A percentile compares a stretch with the other conserved stretches of the same genome.
These are phyloP conservation scores for Hirundo rustica DNA, from an alignment of 2,797 vertebrate species.

Conservation along the genomic window DNA sequence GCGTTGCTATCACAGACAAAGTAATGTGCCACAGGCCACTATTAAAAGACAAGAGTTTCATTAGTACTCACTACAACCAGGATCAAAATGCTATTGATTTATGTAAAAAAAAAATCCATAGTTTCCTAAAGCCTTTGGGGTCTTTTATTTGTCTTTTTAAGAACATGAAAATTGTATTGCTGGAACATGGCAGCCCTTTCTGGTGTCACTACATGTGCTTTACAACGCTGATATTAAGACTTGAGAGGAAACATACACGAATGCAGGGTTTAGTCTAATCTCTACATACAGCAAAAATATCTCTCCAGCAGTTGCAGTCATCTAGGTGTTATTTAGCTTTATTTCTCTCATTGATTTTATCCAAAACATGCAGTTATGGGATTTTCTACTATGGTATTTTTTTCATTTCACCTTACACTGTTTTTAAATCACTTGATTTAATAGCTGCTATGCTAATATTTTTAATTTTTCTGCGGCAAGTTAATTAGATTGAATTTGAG, in stretches of 20 bases:
- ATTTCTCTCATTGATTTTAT: conserved; percentile 3
- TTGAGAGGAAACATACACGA: neutral
- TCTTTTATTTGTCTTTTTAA: neutral
- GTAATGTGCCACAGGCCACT: neutral
- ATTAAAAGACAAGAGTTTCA: neutral
- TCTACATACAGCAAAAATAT: neutral
- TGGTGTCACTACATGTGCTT: neutral
- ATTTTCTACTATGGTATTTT: neutral
- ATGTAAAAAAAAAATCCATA: neutral
- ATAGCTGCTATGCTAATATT: neutral
- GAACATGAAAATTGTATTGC: neutral
- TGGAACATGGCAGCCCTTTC: neutral
- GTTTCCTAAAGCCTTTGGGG: neutral
- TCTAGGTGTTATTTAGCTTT: neutral
- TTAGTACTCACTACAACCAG: neutral
- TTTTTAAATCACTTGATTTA: conserved; percentile 19
- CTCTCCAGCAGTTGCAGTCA: neutral
- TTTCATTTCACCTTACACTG: neutral
- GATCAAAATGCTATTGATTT: conserved; percentile 7
- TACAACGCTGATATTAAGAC: neutral
- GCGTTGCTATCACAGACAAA: neutral
- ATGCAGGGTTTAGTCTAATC: neutral
- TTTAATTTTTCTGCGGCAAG: conserved; percentile 23
- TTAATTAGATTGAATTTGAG: neutral
- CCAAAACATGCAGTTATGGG: neutral